Evolutionary conservation across 1,140 invertebrate species (phyloP).

Genomic region (Propsilocerus akamusi): DNA sequence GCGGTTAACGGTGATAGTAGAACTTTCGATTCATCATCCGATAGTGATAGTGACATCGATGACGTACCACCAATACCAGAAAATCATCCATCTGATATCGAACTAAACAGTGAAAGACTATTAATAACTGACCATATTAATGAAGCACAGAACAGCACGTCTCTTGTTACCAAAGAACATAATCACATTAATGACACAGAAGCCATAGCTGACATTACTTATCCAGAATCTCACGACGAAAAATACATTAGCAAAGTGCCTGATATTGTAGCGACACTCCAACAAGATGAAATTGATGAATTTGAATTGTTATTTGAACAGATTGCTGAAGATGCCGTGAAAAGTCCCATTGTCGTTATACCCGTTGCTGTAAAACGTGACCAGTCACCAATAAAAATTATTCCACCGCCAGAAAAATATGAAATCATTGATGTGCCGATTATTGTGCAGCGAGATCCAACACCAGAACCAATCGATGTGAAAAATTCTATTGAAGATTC

Average conservation of each 20-base stretch:
- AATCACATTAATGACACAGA: too few relatives aligned
- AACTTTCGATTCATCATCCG: not conserved
- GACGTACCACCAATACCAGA: too few relatives aligned
- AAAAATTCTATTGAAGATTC: not conserved
- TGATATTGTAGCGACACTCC: too few relatives aligned
- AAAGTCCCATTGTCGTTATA: not conserved
- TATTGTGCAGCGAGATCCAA: too few relatives aligned
- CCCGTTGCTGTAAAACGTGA: not conserved
- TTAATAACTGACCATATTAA: too few relatives aligned
- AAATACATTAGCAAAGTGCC: too few relatives aligned
- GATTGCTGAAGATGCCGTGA: not conserved
- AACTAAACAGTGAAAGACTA: too few relatives aligned
- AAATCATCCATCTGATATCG: not conserved
- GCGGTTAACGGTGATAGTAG: not conserved
- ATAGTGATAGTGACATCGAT: not conserved
- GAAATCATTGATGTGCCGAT: too few relatives aligned
- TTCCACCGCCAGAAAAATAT: not conserved
- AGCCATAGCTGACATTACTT: too few relatives aligned
- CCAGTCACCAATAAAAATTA: not conserved
- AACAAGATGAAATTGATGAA: not conserved
- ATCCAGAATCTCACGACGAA: too few relatives aligned
- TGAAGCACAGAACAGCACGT: not conserved
- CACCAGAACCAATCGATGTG: not conserved
- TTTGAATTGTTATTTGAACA: not conserved
- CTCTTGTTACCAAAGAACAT: slow-evolving; percentile 5